phyloP scores from a whole-genome alignment of 2,113 vertebrate genomes.

The Cheirogaleus medius region DNA sequence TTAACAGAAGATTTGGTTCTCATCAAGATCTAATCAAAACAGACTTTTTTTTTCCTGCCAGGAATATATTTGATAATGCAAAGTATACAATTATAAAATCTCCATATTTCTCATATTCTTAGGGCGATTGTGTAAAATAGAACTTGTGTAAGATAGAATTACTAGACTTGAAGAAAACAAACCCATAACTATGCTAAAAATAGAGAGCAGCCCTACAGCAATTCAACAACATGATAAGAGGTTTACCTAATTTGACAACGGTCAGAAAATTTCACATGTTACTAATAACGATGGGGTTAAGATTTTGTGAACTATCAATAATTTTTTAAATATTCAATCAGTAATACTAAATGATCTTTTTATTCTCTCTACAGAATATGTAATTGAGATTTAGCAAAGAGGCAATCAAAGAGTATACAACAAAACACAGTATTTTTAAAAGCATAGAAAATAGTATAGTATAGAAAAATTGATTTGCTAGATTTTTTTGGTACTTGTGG shows the following conservation, averaged over 20 bases:
- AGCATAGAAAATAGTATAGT: neutral
- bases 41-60: neutral
- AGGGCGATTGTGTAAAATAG: neutral
- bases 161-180: neutral
- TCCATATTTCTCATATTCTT: conserved; percentile 5
- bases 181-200: neutral
- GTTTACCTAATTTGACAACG: neutral
- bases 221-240: neutral
- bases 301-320: neutral
- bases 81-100: neutral
- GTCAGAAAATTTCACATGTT: neutral
- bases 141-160: neutral
- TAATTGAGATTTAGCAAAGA: neutral
- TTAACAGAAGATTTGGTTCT: conserved; percentile 41
- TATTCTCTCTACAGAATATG: neutral
- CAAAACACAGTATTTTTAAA: neutral
- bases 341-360: neutral
- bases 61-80: neutral
- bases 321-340: neutral
- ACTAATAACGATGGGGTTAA: neutral
- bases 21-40: conserved; percentile 26
- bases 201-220: neutral
- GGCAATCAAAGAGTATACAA: neutral
- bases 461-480: neutral
- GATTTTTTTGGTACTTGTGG: neutral